Evolutionary conservation across 2,888 invertebrate species (phyloP).

Genomic region (Aromia moschata): DNA sequence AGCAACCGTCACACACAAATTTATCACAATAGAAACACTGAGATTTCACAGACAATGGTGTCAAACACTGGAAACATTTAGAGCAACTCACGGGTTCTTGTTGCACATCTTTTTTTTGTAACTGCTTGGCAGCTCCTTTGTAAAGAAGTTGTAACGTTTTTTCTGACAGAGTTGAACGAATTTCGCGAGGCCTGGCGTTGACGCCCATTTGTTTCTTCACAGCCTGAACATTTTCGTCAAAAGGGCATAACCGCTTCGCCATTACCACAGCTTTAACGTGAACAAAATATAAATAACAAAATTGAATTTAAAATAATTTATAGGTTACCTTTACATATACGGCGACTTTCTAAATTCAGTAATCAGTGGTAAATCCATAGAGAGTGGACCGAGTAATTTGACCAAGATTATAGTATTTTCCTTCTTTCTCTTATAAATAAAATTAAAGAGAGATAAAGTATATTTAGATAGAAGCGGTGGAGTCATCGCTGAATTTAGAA

Average conservation of each 20-base stretch:
- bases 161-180: slow-evolving; percentile 35
- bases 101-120: slow-evolving; percentile 11
- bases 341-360: too few relatives aligned
- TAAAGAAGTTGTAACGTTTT: slow-evolving; percentile 39
- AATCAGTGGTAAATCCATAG: too few relatives aligned
- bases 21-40: slow-evolving; percentile 41
- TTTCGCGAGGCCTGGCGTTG: slow-evolving; percentile 30
- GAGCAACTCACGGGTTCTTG: neutral
- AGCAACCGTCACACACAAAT: slow-evolving; percentile 32
- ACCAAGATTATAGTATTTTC: too few relatives aligned
- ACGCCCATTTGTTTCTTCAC: slow-evolving; percentile 36
- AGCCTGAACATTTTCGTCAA: slow-evolving; percentile 33
- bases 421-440: too few relatives aligned
- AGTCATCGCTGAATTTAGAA: too few relatives aligned
- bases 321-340: too few relatives aligned
- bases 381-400: too few relatives aligned
- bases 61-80: slow-evolving; percentile 31
- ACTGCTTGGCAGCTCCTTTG: slow-evolving; percentile 35
- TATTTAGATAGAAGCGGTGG: too few relatives aligned
- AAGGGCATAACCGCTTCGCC: slow-evolving; percentile 39
- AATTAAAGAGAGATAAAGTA: too few relatives aligned
- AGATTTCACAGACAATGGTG: slow-evolving; percentile 20
- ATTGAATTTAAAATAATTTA: too few relatives aligned
- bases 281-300: too few relatives aligned
- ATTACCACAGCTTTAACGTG: too few relatives aligned